These are phyloP conservation scores for Cerastis leucographa DNA, from an alignment of 2,888 invertebrate genomes.

Conservation along the genomic window DNA sequence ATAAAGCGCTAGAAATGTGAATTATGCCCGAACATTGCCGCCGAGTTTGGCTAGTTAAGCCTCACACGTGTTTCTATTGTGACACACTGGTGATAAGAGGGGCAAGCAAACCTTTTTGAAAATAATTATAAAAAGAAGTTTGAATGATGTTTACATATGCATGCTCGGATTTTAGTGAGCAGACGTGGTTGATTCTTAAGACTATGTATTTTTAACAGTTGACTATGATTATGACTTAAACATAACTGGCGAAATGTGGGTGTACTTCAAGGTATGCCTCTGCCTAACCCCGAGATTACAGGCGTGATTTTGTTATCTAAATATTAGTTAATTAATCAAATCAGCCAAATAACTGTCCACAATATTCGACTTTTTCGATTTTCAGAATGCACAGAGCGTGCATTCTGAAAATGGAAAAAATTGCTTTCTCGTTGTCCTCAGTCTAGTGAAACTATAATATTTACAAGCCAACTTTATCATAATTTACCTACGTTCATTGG, in stretches of 20 bases:
- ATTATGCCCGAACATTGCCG: constrained; percentile 65
- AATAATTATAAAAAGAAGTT: not conserved
- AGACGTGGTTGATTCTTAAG: no score
- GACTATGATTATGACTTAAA: not conserved
- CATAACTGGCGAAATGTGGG: no score
- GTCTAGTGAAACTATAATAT: not conserved
- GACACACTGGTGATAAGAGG: constrained; percentile 29
- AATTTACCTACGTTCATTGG: not conserved
- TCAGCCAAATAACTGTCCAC: not conserved
- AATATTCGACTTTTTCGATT: not conserved
- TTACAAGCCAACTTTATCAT: not conserved
- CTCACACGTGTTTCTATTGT: constrained; percentile 33
- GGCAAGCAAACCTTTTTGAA: not conserved
- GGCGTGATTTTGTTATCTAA: no score
- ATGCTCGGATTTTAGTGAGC: not conserved
- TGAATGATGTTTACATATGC: not conserved
- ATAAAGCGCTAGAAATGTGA: constrained; percentile 52
- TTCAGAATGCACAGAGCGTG: not conserved
- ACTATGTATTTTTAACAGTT: not conserved
- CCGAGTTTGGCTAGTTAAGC: constrained; percentile 58
- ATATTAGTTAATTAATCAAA: not conserved
- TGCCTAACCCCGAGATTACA: no score
- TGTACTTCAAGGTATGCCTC: no score
- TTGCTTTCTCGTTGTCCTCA: not conserved
- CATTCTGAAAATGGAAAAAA: no score